Conservation (phyloP, 2,888 invertebrate species). For the Priapulus caudatus region DNA sequence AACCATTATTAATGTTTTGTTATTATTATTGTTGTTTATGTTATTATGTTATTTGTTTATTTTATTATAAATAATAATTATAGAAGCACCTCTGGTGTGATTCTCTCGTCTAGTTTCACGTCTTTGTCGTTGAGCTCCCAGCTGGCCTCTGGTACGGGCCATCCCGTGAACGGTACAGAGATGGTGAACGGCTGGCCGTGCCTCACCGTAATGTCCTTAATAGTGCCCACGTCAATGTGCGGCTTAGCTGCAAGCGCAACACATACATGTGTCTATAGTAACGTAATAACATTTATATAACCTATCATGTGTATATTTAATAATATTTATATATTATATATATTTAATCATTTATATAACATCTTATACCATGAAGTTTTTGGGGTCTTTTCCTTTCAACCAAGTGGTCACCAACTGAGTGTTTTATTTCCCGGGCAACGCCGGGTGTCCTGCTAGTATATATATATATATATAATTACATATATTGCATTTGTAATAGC, state of each 20-base stretch:
- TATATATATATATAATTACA: too few relatives aligned
- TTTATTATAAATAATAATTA: too few relatives aligned
- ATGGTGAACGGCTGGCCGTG: constrained; percentile 97
- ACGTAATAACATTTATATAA: neutral
- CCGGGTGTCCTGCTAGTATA: too few relatives aligned
- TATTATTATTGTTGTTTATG: too few relatives aligned
- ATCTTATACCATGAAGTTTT: too few relatives aligned
- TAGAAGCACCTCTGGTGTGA: neutral
- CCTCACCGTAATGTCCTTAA: constrained; percentile 87
- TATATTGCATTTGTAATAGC: too few relatives aligned
- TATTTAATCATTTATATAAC: too few relatives aligned
- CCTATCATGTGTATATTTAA: constrained; percentile 9
- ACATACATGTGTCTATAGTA: constrained; percentile 20
- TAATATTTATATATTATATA: neutral
- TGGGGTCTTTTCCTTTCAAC: too few relatives aligned
- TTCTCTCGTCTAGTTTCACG: constrained; percentile 16
- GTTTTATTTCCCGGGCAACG: too few relatives aligned
- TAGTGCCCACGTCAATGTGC: constrained; percentile 79
- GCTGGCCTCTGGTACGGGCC: constrained; percentile 85
- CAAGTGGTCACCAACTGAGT: too few relatives aligned
- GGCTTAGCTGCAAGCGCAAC: constrained; percentile 70
- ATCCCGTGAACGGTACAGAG: constrained; percentile 85
- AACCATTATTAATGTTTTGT: too few relatives aligned
- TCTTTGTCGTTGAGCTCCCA: constrained; percentile 48
- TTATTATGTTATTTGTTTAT: too few relatives aligned